These are phyloP conservation scores for Hyaena hyaena DNA, from an alignment of 2,113 vertebrate species.

Conservation along the genomic window DNA sequence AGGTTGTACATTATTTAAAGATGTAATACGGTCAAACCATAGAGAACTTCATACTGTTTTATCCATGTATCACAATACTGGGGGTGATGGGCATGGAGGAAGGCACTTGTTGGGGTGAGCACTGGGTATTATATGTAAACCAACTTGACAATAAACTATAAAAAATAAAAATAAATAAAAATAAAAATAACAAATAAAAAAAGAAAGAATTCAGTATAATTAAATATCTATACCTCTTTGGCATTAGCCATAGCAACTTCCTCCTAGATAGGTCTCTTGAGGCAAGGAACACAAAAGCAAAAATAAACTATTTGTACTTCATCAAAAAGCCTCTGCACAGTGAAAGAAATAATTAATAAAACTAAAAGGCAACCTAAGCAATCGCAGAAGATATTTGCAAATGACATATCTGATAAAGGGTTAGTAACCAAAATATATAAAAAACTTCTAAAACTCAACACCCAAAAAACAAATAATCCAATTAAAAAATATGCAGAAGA, in stretches of 20 bases:
- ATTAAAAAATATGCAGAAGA: background rate
- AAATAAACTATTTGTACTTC: background rate
- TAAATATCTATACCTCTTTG: background rate
- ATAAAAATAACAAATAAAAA: background rate
- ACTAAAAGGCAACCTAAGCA: background rate
- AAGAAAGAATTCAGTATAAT: constrained; percentile 12
- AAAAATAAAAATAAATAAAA: too few species aligned
- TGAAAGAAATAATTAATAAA: background rate
- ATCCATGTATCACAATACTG: background rate
- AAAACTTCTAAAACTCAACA: background rate
- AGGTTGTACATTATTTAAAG: background rate
- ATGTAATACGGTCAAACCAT: background rate
- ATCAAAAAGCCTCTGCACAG: background rate
- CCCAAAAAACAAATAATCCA: background rate
- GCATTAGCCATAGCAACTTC: background rate
- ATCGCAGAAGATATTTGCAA: background rate
- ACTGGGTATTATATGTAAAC: too few species aligned
- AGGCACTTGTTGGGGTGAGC: too few species aligned
- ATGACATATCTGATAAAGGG: background rate
- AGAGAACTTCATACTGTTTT: background rate
- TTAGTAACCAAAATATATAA: background rate
- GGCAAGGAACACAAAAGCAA: background rate
- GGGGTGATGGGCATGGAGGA: too few species aligned
- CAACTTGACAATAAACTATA: too few species aligned
- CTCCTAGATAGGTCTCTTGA: background rate